phyloP scores from a whole-genome alignment of 2,113 vertebrate species.

The Gallinago media region DNA sequence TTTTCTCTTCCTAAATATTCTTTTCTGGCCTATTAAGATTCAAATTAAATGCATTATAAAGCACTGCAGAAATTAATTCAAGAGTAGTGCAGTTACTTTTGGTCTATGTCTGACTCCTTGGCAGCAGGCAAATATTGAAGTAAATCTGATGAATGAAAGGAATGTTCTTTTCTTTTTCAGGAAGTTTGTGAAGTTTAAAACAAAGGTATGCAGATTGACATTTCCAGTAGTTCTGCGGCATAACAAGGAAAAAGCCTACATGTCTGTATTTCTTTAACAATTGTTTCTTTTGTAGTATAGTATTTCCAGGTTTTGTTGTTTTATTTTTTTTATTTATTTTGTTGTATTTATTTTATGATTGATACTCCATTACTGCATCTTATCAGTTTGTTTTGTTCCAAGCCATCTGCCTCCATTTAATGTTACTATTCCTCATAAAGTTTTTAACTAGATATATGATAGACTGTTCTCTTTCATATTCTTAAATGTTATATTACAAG shows the following conservation, averaged over 20 bases:
- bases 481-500: background rate
- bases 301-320: background rate
- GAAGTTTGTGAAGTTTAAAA: background rate
- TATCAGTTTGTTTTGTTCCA: background rate
- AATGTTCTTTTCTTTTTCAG: background rate
- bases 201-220: background rate
- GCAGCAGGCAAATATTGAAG: background rate
- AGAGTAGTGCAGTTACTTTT: background rate
- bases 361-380: background rate
- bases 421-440: background rate
- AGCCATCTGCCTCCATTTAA: background rate
- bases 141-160: background rate
- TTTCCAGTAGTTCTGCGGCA: background rate
- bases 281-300: background rate
- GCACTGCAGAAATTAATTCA: background rate
- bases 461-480: background rate
- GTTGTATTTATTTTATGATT: background rate
- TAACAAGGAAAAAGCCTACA: background rate
- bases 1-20: background rate
- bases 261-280: background rate
- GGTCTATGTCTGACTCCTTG: background rate
- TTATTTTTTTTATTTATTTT: background rate
- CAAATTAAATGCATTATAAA: background rate
- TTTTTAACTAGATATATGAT: background rate
- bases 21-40: background rate